Percentiles rank a stretch among this genome's conserved stretches.
Conservation (phyloP, 2,888 invertebrate species). For the Conops quadrifasciatus region DNA sequence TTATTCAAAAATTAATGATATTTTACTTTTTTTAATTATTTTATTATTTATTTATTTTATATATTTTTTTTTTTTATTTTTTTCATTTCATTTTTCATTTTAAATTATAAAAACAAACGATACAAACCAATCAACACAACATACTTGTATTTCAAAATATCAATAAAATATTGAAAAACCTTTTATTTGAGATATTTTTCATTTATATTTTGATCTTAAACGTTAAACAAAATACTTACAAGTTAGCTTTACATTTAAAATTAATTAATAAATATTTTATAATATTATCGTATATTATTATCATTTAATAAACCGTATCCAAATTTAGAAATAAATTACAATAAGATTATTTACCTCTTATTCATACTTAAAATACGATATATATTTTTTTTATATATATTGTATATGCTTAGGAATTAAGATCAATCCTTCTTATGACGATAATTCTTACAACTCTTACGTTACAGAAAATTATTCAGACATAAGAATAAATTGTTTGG, state of each 20-base stretch:
- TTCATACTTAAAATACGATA: too few relatives aligned
- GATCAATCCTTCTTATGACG: background rate
- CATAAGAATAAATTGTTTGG: slow-evolving; percentile 17
- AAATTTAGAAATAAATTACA: too few relatives aligned
- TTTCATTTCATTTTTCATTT: too few relatives aligned
- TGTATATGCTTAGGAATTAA: background rate
- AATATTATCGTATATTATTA: background rate
- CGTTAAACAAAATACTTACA: background rate
- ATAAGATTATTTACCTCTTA: too few relatives aligned
- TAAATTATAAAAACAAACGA: too few relatives aligned
- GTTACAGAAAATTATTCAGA: background rate
- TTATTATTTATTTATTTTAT: too few relatives aligned
- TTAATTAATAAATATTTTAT: slow-evolving; percentile 5
- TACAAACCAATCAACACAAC: too few relatives aligned
- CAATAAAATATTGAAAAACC: slow-evolving; percentile 7
- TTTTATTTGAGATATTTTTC: slow-evolving; percentile 2
- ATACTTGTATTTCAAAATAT: slow-evolving; percentile 6
- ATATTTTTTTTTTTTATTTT: too few relatives aligned
- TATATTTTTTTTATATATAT: too few relatives aligned
- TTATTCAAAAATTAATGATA: too few relatives aligned
- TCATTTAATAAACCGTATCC: background rate
- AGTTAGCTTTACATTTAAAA: background rate
- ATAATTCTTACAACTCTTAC: background rate
- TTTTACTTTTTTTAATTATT: too few relatives aligned
- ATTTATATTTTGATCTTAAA: background rate